Conservation (phyloP, 2,113 vertebrate genomes). For the Psittacula cyanocephala region DNA sequence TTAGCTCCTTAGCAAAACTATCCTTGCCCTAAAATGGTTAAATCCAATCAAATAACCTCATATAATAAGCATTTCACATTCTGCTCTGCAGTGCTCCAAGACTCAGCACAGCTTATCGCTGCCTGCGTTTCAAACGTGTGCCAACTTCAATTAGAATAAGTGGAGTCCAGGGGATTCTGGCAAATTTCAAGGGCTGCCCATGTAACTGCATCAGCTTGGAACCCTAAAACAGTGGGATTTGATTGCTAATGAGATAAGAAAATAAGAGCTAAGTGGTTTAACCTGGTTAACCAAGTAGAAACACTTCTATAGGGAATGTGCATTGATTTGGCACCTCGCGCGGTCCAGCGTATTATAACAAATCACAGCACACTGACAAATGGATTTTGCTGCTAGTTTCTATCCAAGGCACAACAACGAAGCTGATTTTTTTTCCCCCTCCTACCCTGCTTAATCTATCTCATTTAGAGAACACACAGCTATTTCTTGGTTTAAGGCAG, state of each 20-base stretch:
- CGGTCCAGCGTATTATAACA: accelerated
- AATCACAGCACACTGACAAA: neutral
- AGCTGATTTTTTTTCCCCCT: neutral
- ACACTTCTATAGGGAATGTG: neutral
- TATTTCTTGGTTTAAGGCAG: neutral
- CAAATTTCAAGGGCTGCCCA: slow-evolving; percentile 46
- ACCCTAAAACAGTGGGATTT: neutral
- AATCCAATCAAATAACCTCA: slow-evolving; percentile 48
- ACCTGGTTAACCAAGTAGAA: slow-evolving; percentile 38
- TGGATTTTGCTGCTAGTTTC: neutral
- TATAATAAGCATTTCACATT: slow-evolving; percentile 19
- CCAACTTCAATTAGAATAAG: slow-evolving; percentile 54
- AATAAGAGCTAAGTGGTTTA: slow-evolving; percentile 46
- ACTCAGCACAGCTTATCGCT: slow-evolving; percentile 23
- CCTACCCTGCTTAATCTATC: neutral
- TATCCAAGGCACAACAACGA: neutral
- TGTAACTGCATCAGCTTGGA: neutral
- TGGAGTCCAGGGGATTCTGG: slow-evolving; percentile 51
- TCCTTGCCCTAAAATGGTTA: slow-evolving; percentile 41
- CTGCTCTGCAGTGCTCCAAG: neutral
- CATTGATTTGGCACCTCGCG: neutral
- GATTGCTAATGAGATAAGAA: slow-evolving; percentile 50
- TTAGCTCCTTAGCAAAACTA: neutral
- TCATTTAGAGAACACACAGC: neutral
- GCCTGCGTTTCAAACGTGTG: slow-evolving; percentile 2